Base-by-base conservation (phyloP, 2,888 invertebrate species). In the Glaucopsyche alexis region DNA sequence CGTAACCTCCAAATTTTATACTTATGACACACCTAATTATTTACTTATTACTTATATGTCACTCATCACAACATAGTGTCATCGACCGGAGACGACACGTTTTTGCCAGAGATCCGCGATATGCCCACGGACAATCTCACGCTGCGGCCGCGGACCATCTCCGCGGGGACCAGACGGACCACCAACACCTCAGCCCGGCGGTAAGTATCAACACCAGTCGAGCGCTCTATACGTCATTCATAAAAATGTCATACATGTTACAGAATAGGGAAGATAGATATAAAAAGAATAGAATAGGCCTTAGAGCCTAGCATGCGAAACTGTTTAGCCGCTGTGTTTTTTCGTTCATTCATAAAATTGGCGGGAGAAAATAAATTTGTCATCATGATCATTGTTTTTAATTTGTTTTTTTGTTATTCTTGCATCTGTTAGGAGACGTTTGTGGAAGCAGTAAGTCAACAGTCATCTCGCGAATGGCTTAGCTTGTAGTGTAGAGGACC, bases 341-440 rank as follows among this genome's bases (percentile, higher is more conserved):
- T 78, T 77, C 55, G 29, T 75, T 76, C 76, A 74, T 73, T 75
- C 81, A 84, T 78, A 74, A 77, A 77, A 87, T 90, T 83, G 89
- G 87, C 84, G 80, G 75, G 76, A 71, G 55, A 71, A 40, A 67
- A 71, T 72, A 80, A 88, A 86, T 86, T 84, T 84, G 75, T 81
- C 90, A 77, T 80, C 89, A 88, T 86, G 80, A 85, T 87, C 87
- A 87, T 88, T 49, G 87, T 87, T 87, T 88, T 88, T 87, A 86
- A 88, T 89, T 89, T 90, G 81, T 83, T 86, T 89, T 90, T 87
- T 91, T 91, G 88, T 86, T 60, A 85, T 90, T 90, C 90, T 91
- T 89, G 93, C 93, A 91, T 92, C 93, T 89, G 91, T 90, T 93
- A 93, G 93, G 91, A 92, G 93, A 93, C 90, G 92, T 81, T 92